These are phyloP conservation scores for Julus scandinavius DNA, from an alignment of 2,888 invertebrate species.

Conservation along the genomic window DNA sequence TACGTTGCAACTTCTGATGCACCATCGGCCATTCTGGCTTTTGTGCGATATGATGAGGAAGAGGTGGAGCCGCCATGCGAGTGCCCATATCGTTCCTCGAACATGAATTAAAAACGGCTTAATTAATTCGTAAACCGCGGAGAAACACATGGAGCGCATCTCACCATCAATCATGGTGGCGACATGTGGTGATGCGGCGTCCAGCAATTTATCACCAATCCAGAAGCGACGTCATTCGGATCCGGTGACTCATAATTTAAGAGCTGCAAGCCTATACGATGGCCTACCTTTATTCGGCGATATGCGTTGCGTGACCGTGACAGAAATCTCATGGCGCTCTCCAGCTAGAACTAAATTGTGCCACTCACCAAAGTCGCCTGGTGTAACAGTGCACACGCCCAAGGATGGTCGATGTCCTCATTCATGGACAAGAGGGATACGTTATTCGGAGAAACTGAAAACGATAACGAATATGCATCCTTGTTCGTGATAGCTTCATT, in stretches of 20 bases:
- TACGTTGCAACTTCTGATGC: conserved; percentile 5
- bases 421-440: neutral
- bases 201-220: conserved; percentile 33
- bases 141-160: conserved; percentile 20
- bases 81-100: conserved; percentile 9
- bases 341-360: neutral
- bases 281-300: neutral
- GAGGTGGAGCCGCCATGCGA: neutral
- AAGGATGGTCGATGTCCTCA: conserved; percentile 27
- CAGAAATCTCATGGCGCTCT: neutral
- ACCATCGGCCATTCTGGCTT: neutral
- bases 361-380: neutral
- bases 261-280: neutral
- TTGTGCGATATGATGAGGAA: neutral
- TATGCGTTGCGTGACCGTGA: neutral
- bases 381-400: neutral
- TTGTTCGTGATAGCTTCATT: neutral
- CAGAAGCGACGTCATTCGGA: conserved; percentile 17
- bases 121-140: conserved; percentile 33
- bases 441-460: neutral
- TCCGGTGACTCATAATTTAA: conserved; percentile 11
- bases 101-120: conserved; percentile 25
- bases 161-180: conserved; percentile 33
- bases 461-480: neutral
- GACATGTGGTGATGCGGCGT: conserved; percentile 13